phyloP scores from a whole-genome alignment of 2,888 invertebrate species.

The Arrhopalites spinosus region DNA sequence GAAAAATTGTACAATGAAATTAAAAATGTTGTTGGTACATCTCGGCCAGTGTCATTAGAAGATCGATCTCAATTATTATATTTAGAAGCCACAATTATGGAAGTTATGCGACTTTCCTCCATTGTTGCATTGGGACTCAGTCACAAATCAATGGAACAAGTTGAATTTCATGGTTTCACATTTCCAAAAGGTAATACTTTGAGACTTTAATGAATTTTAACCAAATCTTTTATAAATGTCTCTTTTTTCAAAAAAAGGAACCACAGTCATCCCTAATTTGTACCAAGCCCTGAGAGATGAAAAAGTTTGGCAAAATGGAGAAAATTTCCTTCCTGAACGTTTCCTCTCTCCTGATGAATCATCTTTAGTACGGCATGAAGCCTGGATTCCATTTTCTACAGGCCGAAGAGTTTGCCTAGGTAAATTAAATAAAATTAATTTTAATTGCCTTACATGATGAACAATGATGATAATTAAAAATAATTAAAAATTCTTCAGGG shows the following conservation, averaged over 20 bases:
- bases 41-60: slow-evolving; percentile 40
- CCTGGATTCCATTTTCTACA: slow-evolving; percentile 19
- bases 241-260: background rate
- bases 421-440: background rate
- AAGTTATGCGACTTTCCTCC: slow-evolving; percentile 31
- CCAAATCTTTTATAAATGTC: background rate
- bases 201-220: background rate
- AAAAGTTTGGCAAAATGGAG: slow-evolving; percentile 25
- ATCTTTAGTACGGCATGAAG: slow-evolving; percentile 25
- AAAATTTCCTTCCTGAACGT: slow-evolving; percentile 37
- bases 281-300: slow-evolving; percentile 21
- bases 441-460: background rate
- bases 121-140: slow-evolving; percentile 30
- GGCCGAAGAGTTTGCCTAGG: slow-evolving; percentile 30
- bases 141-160: slow-evolving; percentile 23
- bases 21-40: slow-evolving; percentile 42
- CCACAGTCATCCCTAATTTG: slow-evolving; percentile 33
- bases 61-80: slow-evolving; percentile 43
- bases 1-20: slow-evolving; percentile 50
- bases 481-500: background rate
- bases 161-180: slow-evolving; percentile 25
- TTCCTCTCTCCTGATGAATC: slow-evolving; percentile 18
- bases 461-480: background rate
- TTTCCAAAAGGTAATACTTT: slow-evolving; percentile 22
- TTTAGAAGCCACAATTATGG: slow-evolving; percentile 43